Evolutionary conservation across 2,113 vertebrate genomes (phyloP), one percentile per base, ranked within the genome.

Genomic region (Vulpes ferrilata): DNA sequence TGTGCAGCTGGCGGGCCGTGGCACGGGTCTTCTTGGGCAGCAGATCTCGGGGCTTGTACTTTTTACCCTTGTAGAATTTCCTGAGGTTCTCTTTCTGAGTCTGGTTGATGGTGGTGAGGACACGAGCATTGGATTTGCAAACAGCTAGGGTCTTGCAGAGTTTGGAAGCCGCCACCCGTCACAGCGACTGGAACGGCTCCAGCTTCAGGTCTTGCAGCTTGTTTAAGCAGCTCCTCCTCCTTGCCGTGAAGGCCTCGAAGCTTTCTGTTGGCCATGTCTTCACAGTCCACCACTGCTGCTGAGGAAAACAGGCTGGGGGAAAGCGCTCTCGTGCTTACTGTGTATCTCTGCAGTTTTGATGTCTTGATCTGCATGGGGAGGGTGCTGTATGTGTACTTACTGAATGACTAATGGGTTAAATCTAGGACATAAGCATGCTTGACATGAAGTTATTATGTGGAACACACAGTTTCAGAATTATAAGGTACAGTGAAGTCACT

Each of bases 401-500:
- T 53, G 51, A 93, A 12, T 76, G 71, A 76, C 19, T 73, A 43
- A 81, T 38, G 43, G 81, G n/a, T 85, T 69, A 38, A 94, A 90
- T 93, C 57, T 88, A 85, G 64, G n/a, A 74, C 38, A 53, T 32
- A 90, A 62, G 1, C 19, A 62, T 38, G 19, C 23, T 88, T 88
- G 73, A 51, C 81, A 53, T 59, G 64, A 94, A 74, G n/a, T 3
- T 62, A 62, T 81, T 60, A 85, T 8, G 19, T 65, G 73, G 81
- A 79, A 89, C 4, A 93, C 19, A 88, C 51, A 86, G 9, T 90
- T 92, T 19, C 59, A 93, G 53, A 95, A 60, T 81, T 88, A 22
- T 51, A 88, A 88, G 81, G 11, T 90, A 48, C 85, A 88, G 51
- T 93, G 65, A 93, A 86, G 13, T 90, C 67, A 73, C 35, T 82